phyloP scores from a whole-genome alignment of 2,888 invertebrate species.

The Leptothorax acervorum region DNA sequence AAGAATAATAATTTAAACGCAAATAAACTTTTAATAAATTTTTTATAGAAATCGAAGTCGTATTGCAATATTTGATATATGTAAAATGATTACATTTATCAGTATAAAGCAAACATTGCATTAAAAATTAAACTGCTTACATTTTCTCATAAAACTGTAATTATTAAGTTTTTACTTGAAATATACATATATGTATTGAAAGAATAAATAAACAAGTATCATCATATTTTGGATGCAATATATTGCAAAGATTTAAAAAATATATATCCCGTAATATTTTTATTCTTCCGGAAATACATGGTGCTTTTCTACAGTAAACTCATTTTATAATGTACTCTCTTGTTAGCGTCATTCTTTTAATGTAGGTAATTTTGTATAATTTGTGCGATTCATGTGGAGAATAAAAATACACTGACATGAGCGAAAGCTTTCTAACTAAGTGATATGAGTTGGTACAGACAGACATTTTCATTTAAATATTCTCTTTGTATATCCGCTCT shows the following conservation, averaged over 20 bases:
- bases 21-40: background rate
- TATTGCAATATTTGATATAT: background rate
- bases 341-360: constrained; percentile 40
- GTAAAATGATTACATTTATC: background rate
- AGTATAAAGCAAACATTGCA: background rate
- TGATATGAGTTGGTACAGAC: constrained; percentile 44
- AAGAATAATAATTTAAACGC: background rate
- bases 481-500: constrained; percentile 40
- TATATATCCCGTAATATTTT: background rate
- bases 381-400: constrained; percentile 25
- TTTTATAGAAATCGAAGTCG: background rate
- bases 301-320: background rate
- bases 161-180: background rate
- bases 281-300: background rate
- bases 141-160: background rate
- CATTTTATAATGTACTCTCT: constrained; percentile 38
- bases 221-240: background rate
- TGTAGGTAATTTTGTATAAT: constrained; percentile 40
- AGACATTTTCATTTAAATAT: constrained; percentile 51
- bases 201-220: background rate
- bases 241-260: background rate
- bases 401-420: constrained; percentile 34
- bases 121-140: background rate
- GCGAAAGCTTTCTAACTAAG: constrained; percentile 40
- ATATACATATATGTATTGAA: background rate